A percentile compares a stretch with the other conserved stretches of the same genome.
Evolutionary conservation across 2,113 vertebrate species (phyloP).

Genomic region (Arizona elegans): DNA sequence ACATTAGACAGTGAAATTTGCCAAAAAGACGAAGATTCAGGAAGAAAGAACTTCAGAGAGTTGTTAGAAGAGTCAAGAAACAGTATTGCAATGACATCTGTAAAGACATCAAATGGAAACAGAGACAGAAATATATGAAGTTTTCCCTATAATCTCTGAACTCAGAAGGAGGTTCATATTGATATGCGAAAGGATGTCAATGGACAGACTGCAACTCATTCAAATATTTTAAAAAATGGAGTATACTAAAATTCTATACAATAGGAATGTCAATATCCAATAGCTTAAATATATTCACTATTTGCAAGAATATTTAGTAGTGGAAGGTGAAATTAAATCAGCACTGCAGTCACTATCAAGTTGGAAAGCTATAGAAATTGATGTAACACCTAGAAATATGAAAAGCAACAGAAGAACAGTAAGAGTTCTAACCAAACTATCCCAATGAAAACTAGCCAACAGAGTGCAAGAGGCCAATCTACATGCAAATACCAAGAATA

Average conservation of each 20-base stretch:
- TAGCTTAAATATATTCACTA: background rate
- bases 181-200: background rate
- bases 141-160: background rate
- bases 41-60: background rate
- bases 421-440: background rate
- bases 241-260: background rate
- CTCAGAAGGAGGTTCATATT: background rate
- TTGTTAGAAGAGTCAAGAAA: background rate
- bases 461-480: background rate
- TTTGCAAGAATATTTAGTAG: background rate
- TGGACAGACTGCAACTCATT: background rate
- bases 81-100: background rate
- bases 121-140: background rate
- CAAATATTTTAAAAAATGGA: background rate
- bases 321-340: background rate
- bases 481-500: background rate
- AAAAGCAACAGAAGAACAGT: background rate
- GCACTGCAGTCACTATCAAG: background rate
- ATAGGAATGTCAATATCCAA: background rate
- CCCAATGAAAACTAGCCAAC: background rate
- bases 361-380: background rate
- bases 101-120: background rate
- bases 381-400: background rate
- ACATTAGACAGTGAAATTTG: background rate
- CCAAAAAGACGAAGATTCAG: background rate